These are phyloP conservation scores for Phytoseiulus persimilis DNA, from an alignment of 2,888 invertebrate species.

Conservation along the genomic window DNA sequence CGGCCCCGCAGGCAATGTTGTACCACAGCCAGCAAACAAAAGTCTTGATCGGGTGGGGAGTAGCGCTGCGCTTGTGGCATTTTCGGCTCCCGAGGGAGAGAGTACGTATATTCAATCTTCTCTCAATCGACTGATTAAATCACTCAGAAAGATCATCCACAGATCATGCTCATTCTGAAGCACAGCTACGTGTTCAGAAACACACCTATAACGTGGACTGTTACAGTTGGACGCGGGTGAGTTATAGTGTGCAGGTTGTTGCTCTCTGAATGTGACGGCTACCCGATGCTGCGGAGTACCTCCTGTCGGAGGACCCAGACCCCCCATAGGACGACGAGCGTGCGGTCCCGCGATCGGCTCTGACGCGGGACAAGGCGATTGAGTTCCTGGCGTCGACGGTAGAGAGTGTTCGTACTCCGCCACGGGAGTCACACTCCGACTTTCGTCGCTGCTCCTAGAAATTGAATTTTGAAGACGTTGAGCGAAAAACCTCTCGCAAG, in stretches of 20 bases:
- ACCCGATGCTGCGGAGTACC: constrained; percentile 9
- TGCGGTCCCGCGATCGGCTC: constrained; percentile 34
- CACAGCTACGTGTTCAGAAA: background rate
- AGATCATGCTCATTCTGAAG: background rate
- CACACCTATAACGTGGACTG: constrained; percentile 35
- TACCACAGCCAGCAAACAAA: too few species aligned
- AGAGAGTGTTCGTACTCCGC: constrained; percentile 34
- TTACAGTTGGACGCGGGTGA: constrained; percentile 37
- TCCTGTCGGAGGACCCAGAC: background rate
- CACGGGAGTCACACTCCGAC: constrained; percentile 24
- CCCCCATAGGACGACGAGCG: constrained; percentile 26
- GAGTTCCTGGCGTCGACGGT: constrained; percentile 25
- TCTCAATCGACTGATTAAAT: background rate
- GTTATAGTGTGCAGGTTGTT: constrained; percentile 17
- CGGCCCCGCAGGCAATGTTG: too few species aligned
- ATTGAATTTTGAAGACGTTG: too few species aligned
- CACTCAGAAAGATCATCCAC: background rate
- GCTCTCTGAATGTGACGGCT: background rate
- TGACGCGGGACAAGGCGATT: constrained; percentile 36
- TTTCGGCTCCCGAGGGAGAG: too few species aligned
- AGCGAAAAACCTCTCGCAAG: too few species aligned
- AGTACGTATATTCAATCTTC: background rate
- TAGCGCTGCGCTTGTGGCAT: too few species aligned
- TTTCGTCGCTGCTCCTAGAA: constrained; percentile 26
- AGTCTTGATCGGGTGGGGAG: too few species aligned